Evolutionary conservation across 37 sponge, comb jelly and placozoan genomes (phyloP).

Genomic region (Eunapius fragilis): DNA sequence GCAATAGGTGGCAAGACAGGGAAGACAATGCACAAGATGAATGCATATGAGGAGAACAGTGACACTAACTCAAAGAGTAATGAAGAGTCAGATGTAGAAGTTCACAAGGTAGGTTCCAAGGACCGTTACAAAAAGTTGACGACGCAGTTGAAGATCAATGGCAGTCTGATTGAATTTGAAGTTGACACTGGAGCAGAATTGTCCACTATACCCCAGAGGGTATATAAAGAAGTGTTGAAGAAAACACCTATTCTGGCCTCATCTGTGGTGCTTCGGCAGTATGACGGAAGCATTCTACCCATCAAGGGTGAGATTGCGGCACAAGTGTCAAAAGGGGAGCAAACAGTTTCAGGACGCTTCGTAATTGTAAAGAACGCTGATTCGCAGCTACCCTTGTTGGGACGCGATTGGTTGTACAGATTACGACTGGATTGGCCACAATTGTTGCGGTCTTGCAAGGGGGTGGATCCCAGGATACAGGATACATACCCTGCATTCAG

Average conservation of each 20-base stretch:
- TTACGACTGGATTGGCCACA: background rate
- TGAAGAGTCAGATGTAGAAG: too few relatives aligned
- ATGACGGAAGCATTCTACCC: background rate
- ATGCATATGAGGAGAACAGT: too few relatives aligned
- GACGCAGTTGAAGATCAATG: background rate
- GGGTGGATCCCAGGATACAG: conserved; percentile 2
- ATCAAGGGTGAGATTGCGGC: background rate
- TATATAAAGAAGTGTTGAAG: background rate
- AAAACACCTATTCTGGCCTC: background rate
- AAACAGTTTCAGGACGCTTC: background rate
- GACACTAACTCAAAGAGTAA: too few relatives aligned
- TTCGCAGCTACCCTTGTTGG: conserved; percentile 8
- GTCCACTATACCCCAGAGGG: background rate
- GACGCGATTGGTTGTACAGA: background rate
- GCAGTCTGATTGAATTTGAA: background rate
- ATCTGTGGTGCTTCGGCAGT: background rate
- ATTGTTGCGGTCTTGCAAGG: background rate
- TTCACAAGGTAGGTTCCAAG: background rate
- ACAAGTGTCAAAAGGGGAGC: conserved; percentile 1
- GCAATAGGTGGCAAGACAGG: background rate
- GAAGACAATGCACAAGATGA: background rate
- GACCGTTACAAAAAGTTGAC: background rate
- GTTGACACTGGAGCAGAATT: conserved; percentile 24
- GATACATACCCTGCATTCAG: background rate
- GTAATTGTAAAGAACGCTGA: conserved; percentile 1